phyloP scores from a whole-genome alignment of 2,797 vertebrate species.

The Myiotriccus ornatus region DNA sequence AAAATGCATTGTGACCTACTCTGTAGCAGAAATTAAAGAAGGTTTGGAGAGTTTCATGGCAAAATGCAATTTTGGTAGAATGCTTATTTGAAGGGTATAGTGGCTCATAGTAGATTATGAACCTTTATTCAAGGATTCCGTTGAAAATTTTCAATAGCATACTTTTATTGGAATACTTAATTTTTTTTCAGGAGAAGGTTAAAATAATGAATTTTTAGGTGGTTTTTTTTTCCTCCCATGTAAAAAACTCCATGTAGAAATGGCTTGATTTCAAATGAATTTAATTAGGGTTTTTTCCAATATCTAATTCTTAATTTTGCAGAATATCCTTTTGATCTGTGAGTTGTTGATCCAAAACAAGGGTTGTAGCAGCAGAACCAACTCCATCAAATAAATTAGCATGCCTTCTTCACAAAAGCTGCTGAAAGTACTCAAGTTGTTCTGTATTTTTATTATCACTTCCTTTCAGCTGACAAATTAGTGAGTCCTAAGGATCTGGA shows the following conservation, averaged over 20 bases:
- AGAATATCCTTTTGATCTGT: not conserved
- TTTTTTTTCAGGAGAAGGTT: not conserved
- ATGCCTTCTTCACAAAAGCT: not conserved
- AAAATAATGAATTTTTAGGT: not conserved
- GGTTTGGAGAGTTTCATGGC: not conserved
- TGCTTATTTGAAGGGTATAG: not conserved
- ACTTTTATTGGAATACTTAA: not conserved
- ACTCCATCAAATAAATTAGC: not conserved
- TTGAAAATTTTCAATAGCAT: not conserved
- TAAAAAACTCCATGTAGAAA: not conserved
- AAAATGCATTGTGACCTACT: not conserved
- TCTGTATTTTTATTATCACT: not conserved
- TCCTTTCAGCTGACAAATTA: conserved; percentile 86
- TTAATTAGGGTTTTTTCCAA: fast-evolving
- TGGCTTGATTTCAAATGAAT: not conserved
- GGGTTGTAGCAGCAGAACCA: not conserved
- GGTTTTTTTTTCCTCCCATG: fast-evolving
- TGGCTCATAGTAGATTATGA: not conserved
- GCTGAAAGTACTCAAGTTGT: not conserved
- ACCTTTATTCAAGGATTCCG: not conserved
- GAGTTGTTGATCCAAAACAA: not conserved
- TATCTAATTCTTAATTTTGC: not conserved
- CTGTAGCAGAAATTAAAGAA: not conserved
- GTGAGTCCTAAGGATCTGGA: conserved; percentile 94
- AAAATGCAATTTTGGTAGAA: not conserved